Evolutionary conservation across 2,888 invertebrate genomes (phyloP).

Genomic region (Diaphora mendica): DNA sequence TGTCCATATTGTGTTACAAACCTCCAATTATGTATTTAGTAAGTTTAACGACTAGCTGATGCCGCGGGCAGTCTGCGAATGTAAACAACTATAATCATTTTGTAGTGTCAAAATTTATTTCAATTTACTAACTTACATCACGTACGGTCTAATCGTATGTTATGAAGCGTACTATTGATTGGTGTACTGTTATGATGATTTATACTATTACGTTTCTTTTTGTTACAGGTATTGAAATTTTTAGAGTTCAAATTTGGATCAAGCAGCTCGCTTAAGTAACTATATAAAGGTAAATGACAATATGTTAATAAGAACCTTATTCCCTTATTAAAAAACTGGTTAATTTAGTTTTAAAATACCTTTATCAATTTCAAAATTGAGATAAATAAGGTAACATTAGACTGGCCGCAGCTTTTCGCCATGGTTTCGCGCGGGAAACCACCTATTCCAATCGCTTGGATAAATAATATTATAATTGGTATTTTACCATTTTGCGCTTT

Average conservation of each 20-base stretch:
- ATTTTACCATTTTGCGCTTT: not conserved
- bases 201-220: conserved; percentile 12
- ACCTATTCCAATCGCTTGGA: not conserved
- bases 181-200: conserved; percentile 7
- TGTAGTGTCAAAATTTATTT: conserved; percentile 24
- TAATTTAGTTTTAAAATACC: too few relatives aligned
- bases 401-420: not conserved
- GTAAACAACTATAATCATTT: conserved; percentile 31
- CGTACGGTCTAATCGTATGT: conserved; percentile 6
- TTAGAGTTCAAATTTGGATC: not conserved
- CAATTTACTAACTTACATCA: not conserved
- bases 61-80: conserved; percentile 26
- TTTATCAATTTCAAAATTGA: not conserved
- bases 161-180: conserved; percentile 15
- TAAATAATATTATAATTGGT: too few relatives aligned
- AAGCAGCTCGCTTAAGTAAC: not conserved
- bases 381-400: not conserved
- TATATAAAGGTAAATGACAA: not conserved
- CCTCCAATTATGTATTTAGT: conserved; percentile 52
- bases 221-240: conserved; percentile 21
- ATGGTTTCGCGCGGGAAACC: not conserved
- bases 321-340: not conserved
- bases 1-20: conserved; percentile 36
- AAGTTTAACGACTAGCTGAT: conserved; percentile 35
- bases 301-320: not conserved